phyloP scores from a whole-genome alignment of 2,797 vertebrate species.

The Philypnodon macrostomus region DNA sequence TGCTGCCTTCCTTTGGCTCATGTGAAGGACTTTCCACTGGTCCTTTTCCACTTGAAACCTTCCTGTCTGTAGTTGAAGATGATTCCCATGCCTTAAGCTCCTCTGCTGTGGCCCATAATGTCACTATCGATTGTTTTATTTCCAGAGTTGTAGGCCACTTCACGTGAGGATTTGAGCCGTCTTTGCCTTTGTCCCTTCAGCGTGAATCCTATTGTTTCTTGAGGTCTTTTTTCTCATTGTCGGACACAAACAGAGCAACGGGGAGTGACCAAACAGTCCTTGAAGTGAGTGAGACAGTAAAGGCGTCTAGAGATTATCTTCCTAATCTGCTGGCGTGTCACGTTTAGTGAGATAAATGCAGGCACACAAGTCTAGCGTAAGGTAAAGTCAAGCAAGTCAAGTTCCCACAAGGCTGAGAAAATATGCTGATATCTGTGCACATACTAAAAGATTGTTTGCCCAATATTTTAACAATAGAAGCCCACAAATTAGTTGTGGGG shows the following conservation, averaged over 20 bases:
- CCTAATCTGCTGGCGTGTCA: constrained; percentile 32
- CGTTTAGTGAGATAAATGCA: constrained; percentile 14
- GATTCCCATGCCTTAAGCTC: neutral
- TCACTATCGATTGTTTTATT: no score
- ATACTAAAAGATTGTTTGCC: no score
- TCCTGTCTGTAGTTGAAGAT: neutral
- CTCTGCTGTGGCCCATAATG: neutral
- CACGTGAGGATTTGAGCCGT: neutral
- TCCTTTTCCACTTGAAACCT: neutral
- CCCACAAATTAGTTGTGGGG: no score
- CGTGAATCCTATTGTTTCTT: neutral
- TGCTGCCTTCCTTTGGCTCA: neutral
- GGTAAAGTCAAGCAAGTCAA: neutral
- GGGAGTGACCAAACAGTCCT: neutral
- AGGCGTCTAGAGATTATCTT: constrained; percentile 33
- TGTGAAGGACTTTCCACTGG: neutral
- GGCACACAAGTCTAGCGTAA: neutral
- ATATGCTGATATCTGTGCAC: no score
- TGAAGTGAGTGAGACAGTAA: neutral
- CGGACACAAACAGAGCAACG: constrained; percentile 7
- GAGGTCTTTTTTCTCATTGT: constrained; percentile 6
- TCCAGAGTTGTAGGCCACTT: neutral
- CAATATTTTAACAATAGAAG: no score
- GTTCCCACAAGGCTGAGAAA: no score
- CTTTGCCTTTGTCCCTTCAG: neutral